Base-by-base conservation (phyloP, 1,140 invertebrate genomes). In the Euura saliciscinereae region DNA sequence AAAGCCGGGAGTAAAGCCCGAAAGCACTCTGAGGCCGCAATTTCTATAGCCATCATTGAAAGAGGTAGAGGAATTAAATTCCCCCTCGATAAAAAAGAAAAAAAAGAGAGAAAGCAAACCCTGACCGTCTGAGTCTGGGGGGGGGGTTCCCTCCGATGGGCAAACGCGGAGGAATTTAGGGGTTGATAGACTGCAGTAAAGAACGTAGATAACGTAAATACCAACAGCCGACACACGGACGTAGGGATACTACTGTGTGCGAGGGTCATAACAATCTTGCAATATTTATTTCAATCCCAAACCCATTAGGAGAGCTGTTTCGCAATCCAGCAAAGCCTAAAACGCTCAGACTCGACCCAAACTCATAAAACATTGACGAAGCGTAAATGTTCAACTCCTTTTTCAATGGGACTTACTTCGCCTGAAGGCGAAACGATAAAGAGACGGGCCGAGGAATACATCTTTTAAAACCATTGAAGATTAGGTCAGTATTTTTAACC, bases 221-320 rank as follows among this genome's bases (percentile, higher is more conserved):
- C 51, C 51, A 59, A 59, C 51, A 73, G 45, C 71, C 67, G 59
- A 68, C 68, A 3, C 71, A 70, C 28, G 28, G 28, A 28, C 1
- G 28, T 28, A 28, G 28, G 1, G 28, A 28, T 65, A 73, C 71
- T 70, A 69, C 64, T 67, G 72, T 72, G 28, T 28, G 28, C 28
- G 28, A 28, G 28, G 28, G 28, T 72, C 73, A 78, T 75, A 78
- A 76, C 74, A 70, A 78, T 70, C 70, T 71, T 45, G 45, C 51
- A 69, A 74, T 78, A 77, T 73, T 74, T 75, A 80, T 75, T 79
- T 74, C 73, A 77, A 78, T 77, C 70, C 73, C 59, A 64, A 43
- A 65, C 46, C 73, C 72, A 75, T 77, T 74, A 76, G 45, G 64
- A 44, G 64, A 66, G 75, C 77, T 71, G 74, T 81, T 76, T 71